Percentiles rank a stretch among this genome's conserved stretches.
Conservation (phyloP, 2,888 invertebrate genomes). For the Cephus rjabovi region DNA sequence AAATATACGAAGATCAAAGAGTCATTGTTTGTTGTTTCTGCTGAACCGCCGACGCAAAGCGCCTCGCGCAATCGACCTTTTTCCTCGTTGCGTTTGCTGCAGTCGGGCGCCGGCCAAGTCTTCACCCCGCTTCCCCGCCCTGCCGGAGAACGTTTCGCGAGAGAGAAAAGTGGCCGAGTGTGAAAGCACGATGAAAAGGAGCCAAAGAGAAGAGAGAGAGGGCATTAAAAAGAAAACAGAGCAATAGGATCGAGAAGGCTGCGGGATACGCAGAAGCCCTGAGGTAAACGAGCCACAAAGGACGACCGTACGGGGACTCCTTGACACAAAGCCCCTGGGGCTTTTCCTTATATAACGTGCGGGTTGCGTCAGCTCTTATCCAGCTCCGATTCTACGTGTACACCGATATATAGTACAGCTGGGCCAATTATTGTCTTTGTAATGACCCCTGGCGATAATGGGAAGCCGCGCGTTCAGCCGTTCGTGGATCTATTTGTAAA, state of each 20-base stretch:
- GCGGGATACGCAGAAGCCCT: background rate
- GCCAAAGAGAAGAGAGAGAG: background rate
- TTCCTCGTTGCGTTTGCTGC: background rate
- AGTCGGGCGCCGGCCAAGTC: background rate
- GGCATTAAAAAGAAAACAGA: background rate
- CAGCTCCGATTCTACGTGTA: background rate
- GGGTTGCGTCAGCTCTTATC: background rate
- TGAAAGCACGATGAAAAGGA: background rate
- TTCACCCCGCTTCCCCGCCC: background rate
- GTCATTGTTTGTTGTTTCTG: slow-evolving; percentile 1
- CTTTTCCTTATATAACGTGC: slow-evolving; percentile 4
- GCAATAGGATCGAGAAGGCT: background rate
- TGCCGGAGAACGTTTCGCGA: background rate
- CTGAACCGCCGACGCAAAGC: background rate
- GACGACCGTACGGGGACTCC: slow-evolving; percentile 14
- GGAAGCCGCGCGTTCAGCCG: background rate
- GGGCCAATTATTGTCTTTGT: background rate
- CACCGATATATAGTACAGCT: background rate
- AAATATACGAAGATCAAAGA: background rate
- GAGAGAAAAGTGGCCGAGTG: background rate
- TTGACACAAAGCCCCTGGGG: slow-evolving; percentile 24
- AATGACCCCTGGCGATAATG: background rate
- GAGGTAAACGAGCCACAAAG: slow-evolving; percentile 18
- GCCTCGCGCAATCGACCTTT: background rate
- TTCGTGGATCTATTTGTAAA: slow-evolving; percentile 8